Conservation (phyloP, 53 echinoderm and acorn worm genomes). For the Apostichopus leukothele region DNA sequence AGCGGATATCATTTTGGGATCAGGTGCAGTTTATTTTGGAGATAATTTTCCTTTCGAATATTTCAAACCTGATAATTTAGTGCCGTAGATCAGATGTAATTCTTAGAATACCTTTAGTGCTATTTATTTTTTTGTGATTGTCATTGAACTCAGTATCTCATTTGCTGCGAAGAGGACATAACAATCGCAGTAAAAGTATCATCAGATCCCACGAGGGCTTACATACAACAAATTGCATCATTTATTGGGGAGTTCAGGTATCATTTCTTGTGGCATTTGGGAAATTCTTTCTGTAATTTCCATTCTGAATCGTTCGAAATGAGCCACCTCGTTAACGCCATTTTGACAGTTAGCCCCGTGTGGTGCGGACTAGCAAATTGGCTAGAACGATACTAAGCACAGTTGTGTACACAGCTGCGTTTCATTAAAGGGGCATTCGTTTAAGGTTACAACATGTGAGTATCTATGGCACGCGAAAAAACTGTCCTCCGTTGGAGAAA, state of each 20-base stretch:
- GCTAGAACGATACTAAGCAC: not conserved
- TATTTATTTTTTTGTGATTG: not conserved
- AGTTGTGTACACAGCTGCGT: slow-evolving; percentile 1
- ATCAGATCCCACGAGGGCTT: not conserved
- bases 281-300: not conserved
- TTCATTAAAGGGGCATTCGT: not conserved
- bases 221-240: slow-evolving; percentile 5
- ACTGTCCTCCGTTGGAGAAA: too few relatives aligned
- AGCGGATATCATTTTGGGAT: too few relatives aligned
- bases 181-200: not conserved
- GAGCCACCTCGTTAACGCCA: slow-evolving; percentile 2
- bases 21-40: too few relatives aligned
- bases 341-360: slow-evolving; percentile 14
- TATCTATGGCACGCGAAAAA: too few relatives aligned
- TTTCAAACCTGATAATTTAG: too few relatives aligned
- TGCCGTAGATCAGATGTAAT: too few relatives aligned
- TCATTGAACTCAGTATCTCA: not conserved
- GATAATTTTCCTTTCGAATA: too few relatives aligned
- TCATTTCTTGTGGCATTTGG: not conserved
- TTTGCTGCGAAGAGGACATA: not conserved
- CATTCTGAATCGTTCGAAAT: not conserved
- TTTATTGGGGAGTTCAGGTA: slow-evolving; percentile 12
- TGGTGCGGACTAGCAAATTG: not conserved
- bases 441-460: not conserved
- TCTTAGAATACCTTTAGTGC: too few relatives aligned